These are phyloP conservation scores for Phocides pigmalion DNA, from an alignment of 1,140 invertebrate species.

Conservation along the genomic window DNA sequence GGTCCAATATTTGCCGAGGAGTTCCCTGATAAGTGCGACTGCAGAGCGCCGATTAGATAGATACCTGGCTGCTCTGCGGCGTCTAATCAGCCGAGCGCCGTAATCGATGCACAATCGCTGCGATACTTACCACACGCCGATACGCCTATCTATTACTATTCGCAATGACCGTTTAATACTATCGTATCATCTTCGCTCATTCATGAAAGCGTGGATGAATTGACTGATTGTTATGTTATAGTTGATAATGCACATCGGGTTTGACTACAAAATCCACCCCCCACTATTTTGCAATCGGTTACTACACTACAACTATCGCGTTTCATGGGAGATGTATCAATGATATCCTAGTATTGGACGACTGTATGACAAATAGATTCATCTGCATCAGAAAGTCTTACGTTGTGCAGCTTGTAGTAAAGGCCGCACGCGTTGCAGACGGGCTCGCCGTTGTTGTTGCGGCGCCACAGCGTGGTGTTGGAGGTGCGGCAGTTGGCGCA, in stretches of 20 bases:
- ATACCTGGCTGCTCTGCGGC: slow-evolving; percentile 54
- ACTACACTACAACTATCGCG: neutral
- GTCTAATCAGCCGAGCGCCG: slow-evolving; percentile 38
- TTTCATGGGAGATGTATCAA: too few species aligned
- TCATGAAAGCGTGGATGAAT: slow-evolving; percentile 19
- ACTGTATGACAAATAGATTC: too few species aligned
- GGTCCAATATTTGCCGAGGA: slow-evolving; percentile 80
- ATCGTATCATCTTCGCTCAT: slow-evolving; percentile 38
- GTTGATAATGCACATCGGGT: neutral
- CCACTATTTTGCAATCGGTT: too few species aligned
- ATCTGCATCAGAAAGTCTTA: slow-evolving; percentile 78
- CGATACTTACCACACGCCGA: slow-evolving; percentile 28
- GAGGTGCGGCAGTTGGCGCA: slow-evolving; percentile 95
- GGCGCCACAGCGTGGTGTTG: slow-evolving; percentile 94
- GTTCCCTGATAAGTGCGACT: slow-evolving; percentile 76
- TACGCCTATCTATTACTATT: slow-evolving; percentile 43
- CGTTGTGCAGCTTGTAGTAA: slow-evolving; percentile 95
- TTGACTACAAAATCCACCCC: too few species aligned
- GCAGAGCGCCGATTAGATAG: slow-evolving; percentile 71
- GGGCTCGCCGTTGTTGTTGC: slow-evolving; percentile 94
- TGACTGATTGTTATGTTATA: neutral
- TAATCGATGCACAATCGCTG: slow-evolving; percentile 56
- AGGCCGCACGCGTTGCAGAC: slow-evolving; percentile 97
- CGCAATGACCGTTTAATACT: slow-evolving; percentile 9
- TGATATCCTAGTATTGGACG: too few species aligned